Conservation (phyloP, 1,140 invertebrate genomes). For the Aphis craccivora region DNA sequence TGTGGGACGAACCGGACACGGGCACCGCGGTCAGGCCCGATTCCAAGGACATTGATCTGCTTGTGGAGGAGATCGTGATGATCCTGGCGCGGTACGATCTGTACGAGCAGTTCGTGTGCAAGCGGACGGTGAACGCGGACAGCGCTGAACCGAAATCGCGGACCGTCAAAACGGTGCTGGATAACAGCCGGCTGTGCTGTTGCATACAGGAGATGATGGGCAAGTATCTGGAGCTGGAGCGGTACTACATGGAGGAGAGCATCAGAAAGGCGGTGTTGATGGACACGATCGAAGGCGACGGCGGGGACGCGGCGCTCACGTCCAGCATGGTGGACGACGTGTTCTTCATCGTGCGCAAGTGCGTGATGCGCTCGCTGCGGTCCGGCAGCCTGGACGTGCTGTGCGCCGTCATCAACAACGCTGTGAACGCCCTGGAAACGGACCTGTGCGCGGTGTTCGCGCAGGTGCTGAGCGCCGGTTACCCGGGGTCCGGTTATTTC, state of each 20-base stretch:
- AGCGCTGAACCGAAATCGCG: constrained; percentile 33
- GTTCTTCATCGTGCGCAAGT: constrained; percentile 97
- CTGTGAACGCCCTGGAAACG: constrained; percentile 85
- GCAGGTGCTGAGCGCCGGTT: constrained; percentile 79
- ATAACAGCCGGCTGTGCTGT: constrained; percentile 23
- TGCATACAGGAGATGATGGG: constrained; percentile 88
- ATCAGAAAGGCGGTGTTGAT: constrained; percentile 91
- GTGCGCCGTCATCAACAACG: constrained; percentile 96
- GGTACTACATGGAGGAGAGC: constrained; percentile 96
- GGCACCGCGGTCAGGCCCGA: constrained; percentile 67
- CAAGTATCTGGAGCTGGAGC: constrained; percentile 90
- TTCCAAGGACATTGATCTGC: constrained; percentile 86
- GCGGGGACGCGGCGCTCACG: constrained; percentile 70
- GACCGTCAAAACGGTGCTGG: background rate
- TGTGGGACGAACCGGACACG: constrained; percentile 5
- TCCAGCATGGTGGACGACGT: constrained; percentile 96
- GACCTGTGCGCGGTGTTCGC: constrained; percentile 83
- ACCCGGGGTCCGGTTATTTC: constrained; percentile 74
- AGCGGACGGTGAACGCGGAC: background rate
- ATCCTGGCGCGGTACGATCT: constrained; percentile 90
- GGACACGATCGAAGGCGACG: constrained; percentile 71
- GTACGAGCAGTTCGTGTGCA: constrained; percentile 79
- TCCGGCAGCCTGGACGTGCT: constrained; percentile 89
- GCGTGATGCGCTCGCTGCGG: constrained; percentile 72
- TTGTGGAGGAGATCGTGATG: constrained; percentile 89